phyloP scores from a whole-genome alignment of 2,888 invertebrate genomes.

The Amaurobius ferox region DNA sequence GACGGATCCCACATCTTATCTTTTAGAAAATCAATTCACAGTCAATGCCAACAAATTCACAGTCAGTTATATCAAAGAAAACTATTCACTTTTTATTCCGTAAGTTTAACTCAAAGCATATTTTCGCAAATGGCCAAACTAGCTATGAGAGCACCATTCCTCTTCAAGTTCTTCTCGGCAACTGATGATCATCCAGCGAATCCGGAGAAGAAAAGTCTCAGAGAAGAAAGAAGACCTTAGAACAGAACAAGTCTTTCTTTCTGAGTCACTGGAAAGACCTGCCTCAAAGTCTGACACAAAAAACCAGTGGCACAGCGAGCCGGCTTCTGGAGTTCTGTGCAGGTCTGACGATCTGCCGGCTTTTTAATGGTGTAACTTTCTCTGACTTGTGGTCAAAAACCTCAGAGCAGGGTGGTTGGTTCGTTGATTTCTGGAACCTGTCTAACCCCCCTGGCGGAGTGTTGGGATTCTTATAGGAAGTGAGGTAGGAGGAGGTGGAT shows the following conservation, averaged over 20 bases:
- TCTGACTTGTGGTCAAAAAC: slow-evolving; percentile 20
- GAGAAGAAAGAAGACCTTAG: background rate
- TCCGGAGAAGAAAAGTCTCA: background rate
- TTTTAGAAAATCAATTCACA: too few relatives aligned
- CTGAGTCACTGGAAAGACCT: slow-evolving; percentile 23
- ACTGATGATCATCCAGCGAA: background rate
- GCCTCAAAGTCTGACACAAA: slow-evolving; percentile 39
- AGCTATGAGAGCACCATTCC: background rate
- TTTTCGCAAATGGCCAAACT: too few relatives aligned
- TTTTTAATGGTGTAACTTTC: slow-evolving; percentile 24
- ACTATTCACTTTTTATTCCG: too few relatives aligned
- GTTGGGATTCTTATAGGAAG: background rate
- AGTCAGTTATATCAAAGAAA: too few relatives aligned
- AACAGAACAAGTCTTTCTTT: background rate
- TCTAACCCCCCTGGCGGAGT: slow-evolving; percentile 6
- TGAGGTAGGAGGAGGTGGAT: background rate
- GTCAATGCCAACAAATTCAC: too few relatives aligned
- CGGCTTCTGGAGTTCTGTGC: background rate
- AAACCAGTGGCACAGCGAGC: slow-evolving; percentile 45
- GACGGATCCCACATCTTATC: background rate
- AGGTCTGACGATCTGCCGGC: background rate
- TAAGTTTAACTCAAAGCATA: too few relatives aligned
- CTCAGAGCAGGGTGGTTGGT: background rate
- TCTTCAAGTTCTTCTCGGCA: background rate
- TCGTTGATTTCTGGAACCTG: background rate